A percentile compares a stretch with the other conserved stretches of the same genome.
Conservation (phyloP, 1,140 invertebrate species). For the Brachionus asplanchnoidis region DNA sequence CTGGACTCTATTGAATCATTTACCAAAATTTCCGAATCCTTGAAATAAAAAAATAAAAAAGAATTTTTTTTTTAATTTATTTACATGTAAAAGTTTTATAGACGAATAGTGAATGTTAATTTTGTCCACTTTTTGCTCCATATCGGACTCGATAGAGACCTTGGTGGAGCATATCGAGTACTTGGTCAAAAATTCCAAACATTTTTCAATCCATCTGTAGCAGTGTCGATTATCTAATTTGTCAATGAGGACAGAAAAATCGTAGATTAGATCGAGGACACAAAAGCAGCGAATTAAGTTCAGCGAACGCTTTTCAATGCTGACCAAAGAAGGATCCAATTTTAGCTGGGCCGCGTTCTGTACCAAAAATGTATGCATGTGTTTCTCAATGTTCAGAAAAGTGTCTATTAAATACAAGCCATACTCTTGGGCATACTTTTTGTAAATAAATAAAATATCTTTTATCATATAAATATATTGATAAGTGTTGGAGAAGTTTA, state of each 20-base stretch:
- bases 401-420: slow-evolving; percentile 30
- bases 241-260: neutral
- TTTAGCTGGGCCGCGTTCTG: neutral
- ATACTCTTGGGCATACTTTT: slow-evolving; percentile 3
- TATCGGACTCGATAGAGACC: neutral
- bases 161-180: neutral
- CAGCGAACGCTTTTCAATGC: neutral
- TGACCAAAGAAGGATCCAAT: neutral
- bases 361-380: slow-evolving; percentile 1
- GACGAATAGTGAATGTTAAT: neutral
- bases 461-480: neutral
- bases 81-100: slow-evolving; percentile 9
- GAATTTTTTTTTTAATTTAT: neutral
- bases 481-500: neutral
- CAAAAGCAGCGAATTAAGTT: neutral
- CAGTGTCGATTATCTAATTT: slow-evolving; percentile 29
- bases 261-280: neutral
- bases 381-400: slow-evolving; percentile 18
- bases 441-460: neutral
- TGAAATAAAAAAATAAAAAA: neutral
- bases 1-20: neutral
- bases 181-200: slow-evolving; percentile 20
- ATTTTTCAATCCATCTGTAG: slow-evolving; percentile 36
- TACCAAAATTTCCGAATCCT: slow-evolving; percentile 1
- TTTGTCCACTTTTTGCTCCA: neutral